Evolutionary conservation across 2,888 invertebrate species (phyloP).

Genomic region (Agrochola litura): DNA sequence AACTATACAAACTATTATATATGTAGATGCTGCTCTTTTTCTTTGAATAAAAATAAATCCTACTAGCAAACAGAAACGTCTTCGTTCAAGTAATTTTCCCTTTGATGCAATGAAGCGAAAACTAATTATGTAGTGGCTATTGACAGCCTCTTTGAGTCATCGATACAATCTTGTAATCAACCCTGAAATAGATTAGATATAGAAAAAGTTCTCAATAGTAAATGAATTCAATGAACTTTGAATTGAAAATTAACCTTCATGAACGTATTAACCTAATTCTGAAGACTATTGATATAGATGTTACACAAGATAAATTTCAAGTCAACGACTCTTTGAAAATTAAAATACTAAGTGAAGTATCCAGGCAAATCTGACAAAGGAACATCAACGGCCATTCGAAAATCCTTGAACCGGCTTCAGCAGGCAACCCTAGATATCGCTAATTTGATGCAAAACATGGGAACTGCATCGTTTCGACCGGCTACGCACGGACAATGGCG

Average conservation of each 20-base stretch:
- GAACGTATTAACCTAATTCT: conserved; percentile 34
- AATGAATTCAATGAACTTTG: conserved; percentile 53
- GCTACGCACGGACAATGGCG: conserved; percentile 87
- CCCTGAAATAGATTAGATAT: conserved; percentile 56
- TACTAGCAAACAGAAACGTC: conserved; percentile 19
- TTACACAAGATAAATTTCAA: conserved; percentile 42
- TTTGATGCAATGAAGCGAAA: conserved; percentile 57
- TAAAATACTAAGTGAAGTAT: conserved; percentile 3
- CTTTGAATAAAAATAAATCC: conserved; percentile 22
- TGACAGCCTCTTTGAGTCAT: conserved; percentile 54
- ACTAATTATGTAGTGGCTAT: conserved; percentile 53
- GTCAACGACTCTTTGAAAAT: conserved; percentile 16
- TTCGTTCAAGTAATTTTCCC: conserved; percentile 47
- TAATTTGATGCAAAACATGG: conserved; percentile 84
- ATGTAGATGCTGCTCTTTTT: conserved; percentile 16
- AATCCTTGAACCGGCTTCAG: conserved; percentile 60
- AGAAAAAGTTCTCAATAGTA: conserved; percentile 52
- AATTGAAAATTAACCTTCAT: conserved; percentile 39
- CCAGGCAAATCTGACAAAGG: conserved; percentile 34
- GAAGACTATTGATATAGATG: conserved; percentile 14
- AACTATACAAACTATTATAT: conserved; percentile 22
- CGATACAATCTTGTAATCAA: conserved; percentile 51
- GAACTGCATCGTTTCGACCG: conserved; percentile 85
- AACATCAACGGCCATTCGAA: conserved; percentile 34
- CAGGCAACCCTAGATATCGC: conserved; percentile 67